Percentiles rank a stretch among this genome's conserved stretches.
Evolutionary conservation across 2,113 vertebrate genomes (phyloP).

Genomic region (Microcebus jonahi): DNA sequence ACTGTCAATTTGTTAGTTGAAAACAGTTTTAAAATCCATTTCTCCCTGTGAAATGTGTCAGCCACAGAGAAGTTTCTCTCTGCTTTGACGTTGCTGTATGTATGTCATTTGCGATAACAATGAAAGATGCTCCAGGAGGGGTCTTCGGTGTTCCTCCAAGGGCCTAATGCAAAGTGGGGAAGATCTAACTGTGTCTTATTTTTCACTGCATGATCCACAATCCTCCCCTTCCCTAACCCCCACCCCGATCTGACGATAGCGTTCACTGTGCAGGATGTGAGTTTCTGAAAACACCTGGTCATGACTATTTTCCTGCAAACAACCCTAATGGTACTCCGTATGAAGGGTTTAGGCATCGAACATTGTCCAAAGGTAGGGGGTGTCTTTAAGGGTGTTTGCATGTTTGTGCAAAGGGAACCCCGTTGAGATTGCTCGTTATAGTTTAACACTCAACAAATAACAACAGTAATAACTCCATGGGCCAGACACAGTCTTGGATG

Average conservation of each 20-base stretch:
- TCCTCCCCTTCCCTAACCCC: background rate
- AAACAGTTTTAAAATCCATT: slow-evolving; percentile 85
- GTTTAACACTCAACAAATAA: background rate
- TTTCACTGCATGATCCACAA: background rate
- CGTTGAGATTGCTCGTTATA: background rate
- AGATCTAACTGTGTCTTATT: background rate
- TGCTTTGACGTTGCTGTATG: slow-evolving; percentile 71
- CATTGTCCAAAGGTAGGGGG: background rate
- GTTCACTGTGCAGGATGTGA: background rate
- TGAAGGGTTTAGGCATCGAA: background rate
- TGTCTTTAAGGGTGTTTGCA: background rate
- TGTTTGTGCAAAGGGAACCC: background rate
- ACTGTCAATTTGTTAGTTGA: slow-evolving; percentile 80
- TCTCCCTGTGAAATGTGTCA: slow-evolving; percentile 83
- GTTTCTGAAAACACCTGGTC: background rate
- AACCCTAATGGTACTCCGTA: background rate
- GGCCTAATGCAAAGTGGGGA: background rate
- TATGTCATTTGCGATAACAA: slow-evolving; percentile 82
- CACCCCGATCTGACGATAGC: background rate
- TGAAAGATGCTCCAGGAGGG: slow-evolving; percentile 49
- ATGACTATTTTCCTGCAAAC: background rate
- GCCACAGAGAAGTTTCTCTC: slow-evolving; percentile 79
- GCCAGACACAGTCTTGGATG: background rate
- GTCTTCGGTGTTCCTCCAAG: slow-evolving; percentile 45
- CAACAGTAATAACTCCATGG: background rate